These are phyloP conservation scores for Peromyscus eremicus DNA, from an alignment of 2,797 vertebrate genomes.

Conservation along the genomic window DNA sequence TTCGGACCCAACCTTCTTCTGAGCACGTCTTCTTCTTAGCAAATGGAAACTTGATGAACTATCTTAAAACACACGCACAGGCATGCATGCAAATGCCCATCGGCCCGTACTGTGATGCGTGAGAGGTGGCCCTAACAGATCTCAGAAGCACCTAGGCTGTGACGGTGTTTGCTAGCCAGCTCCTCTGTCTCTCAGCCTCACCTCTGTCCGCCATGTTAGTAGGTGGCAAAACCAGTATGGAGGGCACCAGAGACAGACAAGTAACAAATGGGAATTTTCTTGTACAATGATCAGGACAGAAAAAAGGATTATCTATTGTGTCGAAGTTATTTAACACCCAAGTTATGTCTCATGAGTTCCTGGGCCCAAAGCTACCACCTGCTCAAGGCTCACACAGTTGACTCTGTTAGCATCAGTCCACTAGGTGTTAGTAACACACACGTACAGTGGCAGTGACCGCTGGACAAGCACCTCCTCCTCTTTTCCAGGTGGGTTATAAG, in stretches of 20 bases:
- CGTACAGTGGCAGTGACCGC: not conserved
- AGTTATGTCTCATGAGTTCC: not conserved
- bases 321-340: no score
- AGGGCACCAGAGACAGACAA: not conserved
- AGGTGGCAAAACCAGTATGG: fast-evolving
- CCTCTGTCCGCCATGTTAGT: not conserved
- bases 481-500: not conserved
- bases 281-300: fast-evolving
- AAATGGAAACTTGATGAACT: not conserved
- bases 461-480: not conserved
- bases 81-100: not conserved
- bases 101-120: not conserved
- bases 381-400: not conserved
- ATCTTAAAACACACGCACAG: not conserved
- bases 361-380: not conserved
- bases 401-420: not conserved
- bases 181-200: fast-evolving
- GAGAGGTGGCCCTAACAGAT: not conserved
- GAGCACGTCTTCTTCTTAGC: not conserved
- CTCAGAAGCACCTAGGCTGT: not conserved
- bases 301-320: not conserved
- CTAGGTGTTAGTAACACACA: not conserved
- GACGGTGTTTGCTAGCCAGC: not conserved
- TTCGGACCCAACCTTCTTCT: not conserved
- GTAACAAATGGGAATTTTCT: not conserved